These are phyloP conservation scores for Tenodera sinensis DNA, from an alignment of 2,888 invertebrate species.

Conservation along the genomic window DNA sequence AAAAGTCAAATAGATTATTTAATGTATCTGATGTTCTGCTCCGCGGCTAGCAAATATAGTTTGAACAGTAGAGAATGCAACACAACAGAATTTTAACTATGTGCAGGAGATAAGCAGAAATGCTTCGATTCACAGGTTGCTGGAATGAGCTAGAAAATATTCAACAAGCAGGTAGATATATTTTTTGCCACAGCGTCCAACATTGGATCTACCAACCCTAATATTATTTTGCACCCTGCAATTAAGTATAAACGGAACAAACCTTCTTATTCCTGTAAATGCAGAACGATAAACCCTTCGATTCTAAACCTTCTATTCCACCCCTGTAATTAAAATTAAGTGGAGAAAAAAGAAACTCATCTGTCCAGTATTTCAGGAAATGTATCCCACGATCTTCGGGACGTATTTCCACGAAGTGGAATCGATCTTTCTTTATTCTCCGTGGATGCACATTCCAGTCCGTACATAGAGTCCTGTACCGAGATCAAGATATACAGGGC, in stretches of 20 bases:
- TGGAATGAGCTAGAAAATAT: background rate
- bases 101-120: no score
- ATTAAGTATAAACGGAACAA: background rate
- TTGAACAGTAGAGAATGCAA: no score
- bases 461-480: background rate
- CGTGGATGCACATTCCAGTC: background rate
- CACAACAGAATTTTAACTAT: no score
- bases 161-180: background rate
- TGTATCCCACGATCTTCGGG: background rate
- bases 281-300: background rate
- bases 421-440: background rate
- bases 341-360: background rate
- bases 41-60: no score
- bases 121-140: background rate
- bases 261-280: background rate
- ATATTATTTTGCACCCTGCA: background rate
- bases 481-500: background rate
- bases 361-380: background rate
- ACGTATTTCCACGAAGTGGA: background rate
- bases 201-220: background rate
- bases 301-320: background rate
- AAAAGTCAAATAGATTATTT: no score
- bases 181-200: background rate
- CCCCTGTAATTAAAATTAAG: background rate
- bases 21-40: no score